These are phyloP conservation scores for Melieria omissa DNA, from an alignment of 2,888 invertebrate genomes.

Conservation along the genomic window DNA sequence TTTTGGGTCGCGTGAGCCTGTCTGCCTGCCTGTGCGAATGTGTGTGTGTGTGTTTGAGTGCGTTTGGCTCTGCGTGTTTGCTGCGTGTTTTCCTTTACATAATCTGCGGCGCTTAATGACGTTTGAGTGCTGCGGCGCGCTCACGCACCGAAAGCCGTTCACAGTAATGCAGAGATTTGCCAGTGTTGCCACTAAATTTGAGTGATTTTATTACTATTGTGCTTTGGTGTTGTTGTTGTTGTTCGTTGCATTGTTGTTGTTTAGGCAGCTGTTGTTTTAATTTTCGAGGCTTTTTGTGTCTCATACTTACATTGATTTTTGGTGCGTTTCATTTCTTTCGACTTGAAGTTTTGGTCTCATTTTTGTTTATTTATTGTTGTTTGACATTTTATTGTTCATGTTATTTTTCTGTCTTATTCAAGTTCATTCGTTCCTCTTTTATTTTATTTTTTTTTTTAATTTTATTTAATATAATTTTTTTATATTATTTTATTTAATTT, in stretches of 20 bases:
- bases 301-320: no score
- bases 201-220: no score
- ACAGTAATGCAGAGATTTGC: not conserved
- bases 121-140: no score
- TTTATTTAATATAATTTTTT: no score
- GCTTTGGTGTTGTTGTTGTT: not conserved
- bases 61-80: slow-evolving; percentile 19
- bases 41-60: slow-evolving; percentile 10
- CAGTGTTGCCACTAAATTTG: no score
- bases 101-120: slow-evolving; percentile 14
- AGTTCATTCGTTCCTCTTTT: no score
- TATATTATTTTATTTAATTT: no score
- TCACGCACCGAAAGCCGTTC: not conserved
- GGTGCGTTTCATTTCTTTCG: no score
- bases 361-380: no score
- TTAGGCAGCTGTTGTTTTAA: not conserved
- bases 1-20: not conserved
- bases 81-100: slow-evolving; percentile 23
- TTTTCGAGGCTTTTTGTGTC: not conserved
- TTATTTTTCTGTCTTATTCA: no score
- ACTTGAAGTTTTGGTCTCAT: no score
- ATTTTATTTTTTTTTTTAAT: slow-evolving; percentile 17
- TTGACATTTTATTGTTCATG: no score
- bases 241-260: not conserved
- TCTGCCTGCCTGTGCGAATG: not conserved